phyloP scores from a whole-genome alignment of 64 coral and sea anemone genomes.

The Dendronephthya gigantea region DNA sequence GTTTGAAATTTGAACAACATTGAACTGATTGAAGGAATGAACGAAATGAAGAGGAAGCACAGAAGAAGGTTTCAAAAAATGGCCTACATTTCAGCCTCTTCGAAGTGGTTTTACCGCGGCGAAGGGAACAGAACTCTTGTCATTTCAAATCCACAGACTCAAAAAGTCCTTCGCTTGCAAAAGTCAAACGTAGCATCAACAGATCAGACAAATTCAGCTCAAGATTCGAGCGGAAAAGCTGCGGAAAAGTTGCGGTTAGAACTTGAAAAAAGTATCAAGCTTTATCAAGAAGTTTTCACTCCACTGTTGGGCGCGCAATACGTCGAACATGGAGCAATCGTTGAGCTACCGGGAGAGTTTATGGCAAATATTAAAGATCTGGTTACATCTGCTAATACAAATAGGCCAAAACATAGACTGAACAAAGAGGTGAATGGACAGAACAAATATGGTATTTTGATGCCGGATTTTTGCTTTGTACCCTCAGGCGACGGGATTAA shows the following conservation, averaged over 20 bases:
- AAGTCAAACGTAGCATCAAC: background rate
- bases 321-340: background rate
- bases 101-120: background rate
- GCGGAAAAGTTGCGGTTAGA: background rate
- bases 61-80: background rate
- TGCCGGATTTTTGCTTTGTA: conserved; percentile 14
- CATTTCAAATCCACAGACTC: background rate
- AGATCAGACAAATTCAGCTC: background rate
- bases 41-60: no score
- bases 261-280: background rate
- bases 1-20: no score
- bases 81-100: background rate
- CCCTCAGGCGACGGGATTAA: background rate
- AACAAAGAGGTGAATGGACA: background rate
- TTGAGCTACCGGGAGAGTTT: background rate
- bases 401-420: background rate
- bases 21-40: no score
- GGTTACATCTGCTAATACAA: background rate
- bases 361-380: background rate
- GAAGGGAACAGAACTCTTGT: background rate
- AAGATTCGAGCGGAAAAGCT: background rate
- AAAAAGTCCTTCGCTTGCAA: background rate
- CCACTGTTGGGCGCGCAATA: background rate
- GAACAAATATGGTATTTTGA: background rate
- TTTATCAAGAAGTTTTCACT: background rate